Evolutionary conservation across 37 sponge, comb jelly and placozoan species (phyloP), one percentile per base, ranked within the genome.

Genomic region (Crambe crambe): DNA sequence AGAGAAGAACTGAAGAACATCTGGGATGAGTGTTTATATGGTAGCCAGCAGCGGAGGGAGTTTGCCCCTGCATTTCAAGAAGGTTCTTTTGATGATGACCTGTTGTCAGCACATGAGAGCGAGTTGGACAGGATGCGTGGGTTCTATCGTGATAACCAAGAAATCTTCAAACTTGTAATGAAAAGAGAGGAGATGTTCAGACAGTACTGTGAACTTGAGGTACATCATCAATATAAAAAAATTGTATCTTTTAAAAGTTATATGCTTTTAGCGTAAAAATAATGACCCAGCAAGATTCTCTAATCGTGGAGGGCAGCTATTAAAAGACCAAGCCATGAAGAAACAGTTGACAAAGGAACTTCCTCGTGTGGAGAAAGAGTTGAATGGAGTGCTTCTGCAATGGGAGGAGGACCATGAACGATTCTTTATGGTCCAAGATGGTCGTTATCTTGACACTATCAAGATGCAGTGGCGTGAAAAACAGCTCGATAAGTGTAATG

Each of bases 271-370:
- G 86, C 21, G 6, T 37, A 74, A 73, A 44, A 84, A 73, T 32
- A 85, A 47, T 64, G 88, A 95, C 58, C 92, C 96, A 47, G 69
- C 75, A 71, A 54, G 92, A 42, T 78, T 77, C 72, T 66, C 87
- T 23, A 87, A 86, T 82, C 71, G 96, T 68, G 96, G 96, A 58
- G 96, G 96, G 1, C 83, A 89, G 60, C 88, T 95, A 40, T 85
- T 86, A 79, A 89, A 89, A 76, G 92, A 95, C 74, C 85, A 83
- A 80, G 83, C 84, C 37, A 36, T 69, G 36, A 68, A 85, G 64
- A 89, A 89, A 60, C 75, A 86, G 68, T 26, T 92, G 31, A 42
- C 36, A 73, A 91, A 91, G 65, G 92, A 95, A 8, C 80, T 95
- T 12, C 92, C 92, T 38, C 89, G 86, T 70, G 73, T 84, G 17